These are phyloP conservation scores for Serrognathus titanus DNA, from an alignment of 2,888 invertebrate genomes.

Conservation along the genomic window DNA sequence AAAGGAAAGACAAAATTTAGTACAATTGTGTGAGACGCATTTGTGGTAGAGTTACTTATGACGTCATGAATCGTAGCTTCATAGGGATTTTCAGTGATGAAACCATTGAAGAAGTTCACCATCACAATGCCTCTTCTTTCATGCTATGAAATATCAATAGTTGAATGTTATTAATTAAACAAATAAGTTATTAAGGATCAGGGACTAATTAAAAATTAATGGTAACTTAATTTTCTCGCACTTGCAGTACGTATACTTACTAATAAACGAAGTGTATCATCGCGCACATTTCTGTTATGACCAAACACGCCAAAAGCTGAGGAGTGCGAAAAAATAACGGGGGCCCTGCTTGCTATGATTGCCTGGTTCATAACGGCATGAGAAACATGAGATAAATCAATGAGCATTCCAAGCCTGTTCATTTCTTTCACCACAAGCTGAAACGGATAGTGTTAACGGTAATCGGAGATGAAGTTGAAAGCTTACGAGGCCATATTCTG, in stretches of 20 bases:
- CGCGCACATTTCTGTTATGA: conserved; percentile 57
- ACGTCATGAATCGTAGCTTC: conserved; percentile 64
- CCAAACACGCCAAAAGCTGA: conserved; percentile 53
- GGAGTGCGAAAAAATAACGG: conserved; percentile 62
- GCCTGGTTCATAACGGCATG: conserved; percentile 57
- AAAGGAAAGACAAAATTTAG: conserved; percentile 1
- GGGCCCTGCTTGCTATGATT: conserved; percentile 52
- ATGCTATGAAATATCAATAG: conserved; percentile 48
- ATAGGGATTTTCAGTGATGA: conserved; percentile 50
- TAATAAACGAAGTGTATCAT: conserved; percentile 53
- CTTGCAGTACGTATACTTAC: conserved; percentile 40
- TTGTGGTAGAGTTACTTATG: conserved; percentile 53
- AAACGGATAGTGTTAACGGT: neutral
- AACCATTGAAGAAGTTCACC: conserved; percentile 69
- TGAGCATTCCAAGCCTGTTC: conserved; percentile 64
- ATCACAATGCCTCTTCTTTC: conserved; percentile 68
- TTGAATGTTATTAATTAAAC: neutral
- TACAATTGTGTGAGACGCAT: too few relatives aligned
- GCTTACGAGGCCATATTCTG: conserved; percentile 47
- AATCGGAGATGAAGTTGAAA: neutral
- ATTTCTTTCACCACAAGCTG: conserved; percentile 58
- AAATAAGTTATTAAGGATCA: neutral
- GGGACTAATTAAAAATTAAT: neutral
- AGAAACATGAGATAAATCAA: conserved; percentile 60
- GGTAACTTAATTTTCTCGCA: too few relatives aligned